Base-by-base conservation (phyloP, 2,797 vertebrate species). In the Cuculus canorus region DNA sequence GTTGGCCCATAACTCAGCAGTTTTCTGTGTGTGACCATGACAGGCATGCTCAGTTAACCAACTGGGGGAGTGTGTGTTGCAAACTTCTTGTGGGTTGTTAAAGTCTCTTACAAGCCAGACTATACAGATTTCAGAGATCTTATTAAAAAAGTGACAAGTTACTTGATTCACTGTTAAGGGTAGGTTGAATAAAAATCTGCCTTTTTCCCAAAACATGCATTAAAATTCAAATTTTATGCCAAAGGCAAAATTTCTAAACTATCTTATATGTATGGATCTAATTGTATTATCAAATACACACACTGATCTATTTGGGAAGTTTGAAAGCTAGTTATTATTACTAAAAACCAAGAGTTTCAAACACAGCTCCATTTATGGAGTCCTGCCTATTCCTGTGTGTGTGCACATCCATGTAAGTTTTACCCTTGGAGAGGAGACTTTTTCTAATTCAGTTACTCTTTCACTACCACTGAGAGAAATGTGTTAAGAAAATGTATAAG, bases 41-140 rank as follows among this genome's bases (percentile, higher is more conserved):
- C 73, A 95, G 91, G 89, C 96, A 91, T 95, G 96, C 96, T 97
- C 94, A 97, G 92, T 95, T 97, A 97, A 96, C 93, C 84, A 91
- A 83, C 90, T 82, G 39, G 32, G 32, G 69, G 88, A 78, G 43
- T 82, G 89, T 91, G 59, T 82, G 83, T 73, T 84, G 41, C 50
- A 91, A 63, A 81, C 94, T 86, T 81, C 92, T 83, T 92, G 83
- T 70, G 69, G 90, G 80, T 95, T 96, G 83, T 94, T 92, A 61
- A 86, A 86, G 88, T 93, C 28, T 96, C 76, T 85, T 73, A 19
- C 78, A 82, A 90, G 87, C 69, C 56, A 53, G 37, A 45, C 48
- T 33, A 4, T 56, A 37, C 14, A 18, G 52, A 70, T 56, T 90
- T 76, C 69, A 89, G 53, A 92, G 78, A 69, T 83, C 52, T 79